Evolutionary conservation across 2,113 vertebrate genomes (phyloP).

Genomic region (Hippocampus zosterae): DNA sequence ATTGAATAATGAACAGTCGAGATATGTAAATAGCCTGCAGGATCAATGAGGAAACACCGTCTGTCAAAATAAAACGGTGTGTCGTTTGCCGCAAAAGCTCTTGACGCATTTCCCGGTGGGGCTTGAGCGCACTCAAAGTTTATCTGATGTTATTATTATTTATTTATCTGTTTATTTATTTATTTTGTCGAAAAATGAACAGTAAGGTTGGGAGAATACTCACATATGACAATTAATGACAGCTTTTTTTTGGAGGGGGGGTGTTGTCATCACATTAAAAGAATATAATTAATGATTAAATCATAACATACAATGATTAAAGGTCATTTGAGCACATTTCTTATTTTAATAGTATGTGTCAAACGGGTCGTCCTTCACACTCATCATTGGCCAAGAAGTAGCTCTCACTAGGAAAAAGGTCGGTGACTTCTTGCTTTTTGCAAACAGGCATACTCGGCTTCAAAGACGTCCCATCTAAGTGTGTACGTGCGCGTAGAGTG

Average conservation of each 20-base stretch:
- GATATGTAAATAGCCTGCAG: slow-evolving; percentile 40
- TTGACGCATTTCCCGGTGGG: background rate
- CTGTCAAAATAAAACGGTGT: slow-evolving; percentile 39
- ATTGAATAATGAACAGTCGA: slow-evolving; percentile 54
- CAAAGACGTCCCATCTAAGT: slow-evolving; percentile 10
- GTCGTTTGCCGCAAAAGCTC: background rate
- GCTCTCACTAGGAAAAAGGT: too few species aligned
- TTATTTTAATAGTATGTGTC: too few species aligned
- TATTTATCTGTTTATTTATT: too few species aligned
- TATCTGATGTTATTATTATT: background rate
- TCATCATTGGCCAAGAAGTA: too few species aligned
- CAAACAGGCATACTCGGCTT: background rate
- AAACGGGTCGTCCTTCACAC: too few species aligned
- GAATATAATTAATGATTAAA: too few species aligned
- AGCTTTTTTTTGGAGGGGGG: too few species aligned
- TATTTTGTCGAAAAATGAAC: background rate
- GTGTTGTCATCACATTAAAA: too few species aligned
- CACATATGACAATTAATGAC: too few species aligned
- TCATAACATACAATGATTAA: too few species aligned
- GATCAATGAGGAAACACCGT: slow-evolving; percentile 43
- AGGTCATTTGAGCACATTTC: too few species aligned
- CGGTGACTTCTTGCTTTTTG: background rate
- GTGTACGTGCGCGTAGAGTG: background rate
- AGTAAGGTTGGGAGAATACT: background rate
- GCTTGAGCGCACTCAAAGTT: background rate